Conservation (phyloP, 2,113 vertebrate genomes). For the Rattus rattus region DNA sequence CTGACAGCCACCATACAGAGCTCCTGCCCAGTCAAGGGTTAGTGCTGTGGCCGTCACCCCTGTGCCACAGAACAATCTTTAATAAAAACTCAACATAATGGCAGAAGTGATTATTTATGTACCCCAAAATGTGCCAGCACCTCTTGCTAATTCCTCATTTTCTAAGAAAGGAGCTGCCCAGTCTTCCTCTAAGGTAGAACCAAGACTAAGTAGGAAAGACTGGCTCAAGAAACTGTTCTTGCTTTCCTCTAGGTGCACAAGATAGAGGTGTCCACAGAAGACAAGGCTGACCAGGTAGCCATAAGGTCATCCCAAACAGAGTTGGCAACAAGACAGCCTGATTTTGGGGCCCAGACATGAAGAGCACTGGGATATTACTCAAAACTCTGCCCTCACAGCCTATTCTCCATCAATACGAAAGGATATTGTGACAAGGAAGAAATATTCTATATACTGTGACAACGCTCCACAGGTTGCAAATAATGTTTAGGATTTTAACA, state of each 20-base stretch:
- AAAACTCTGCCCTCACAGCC: neutral
- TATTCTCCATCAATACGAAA: neutral
- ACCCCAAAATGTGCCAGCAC: neutral
- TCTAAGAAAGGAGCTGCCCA: neutral
- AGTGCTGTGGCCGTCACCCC: too few relatives aligned
- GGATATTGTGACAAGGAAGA: neutral
- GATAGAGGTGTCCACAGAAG: neutral
- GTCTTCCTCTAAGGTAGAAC: neutral
- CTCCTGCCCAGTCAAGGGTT: neutral
- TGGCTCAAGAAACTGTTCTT: neutral
- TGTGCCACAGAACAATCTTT: neutral
- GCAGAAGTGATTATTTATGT: neutral
- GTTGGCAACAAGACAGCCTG: neutral
- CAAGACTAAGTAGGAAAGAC: neutral
- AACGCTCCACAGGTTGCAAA: neutral
- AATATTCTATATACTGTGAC: neutral
- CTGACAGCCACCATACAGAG: neutral
- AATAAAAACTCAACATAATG: neutral
- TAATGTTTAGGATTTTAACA: neutral
- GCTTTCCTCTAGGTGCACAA: neutral
- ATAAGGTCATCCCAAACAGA: too few relatives aligned
- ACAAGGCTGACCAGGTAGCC: neutral
- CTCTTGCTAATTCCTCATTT: neutral
- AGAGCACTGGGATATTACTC: neutral
- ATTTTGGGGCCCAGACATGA: neutral